Evolutionary conservation across 2,888 invertebrate species (phyloP).

Genomic region (Eretmocerus hayati): DNA sequence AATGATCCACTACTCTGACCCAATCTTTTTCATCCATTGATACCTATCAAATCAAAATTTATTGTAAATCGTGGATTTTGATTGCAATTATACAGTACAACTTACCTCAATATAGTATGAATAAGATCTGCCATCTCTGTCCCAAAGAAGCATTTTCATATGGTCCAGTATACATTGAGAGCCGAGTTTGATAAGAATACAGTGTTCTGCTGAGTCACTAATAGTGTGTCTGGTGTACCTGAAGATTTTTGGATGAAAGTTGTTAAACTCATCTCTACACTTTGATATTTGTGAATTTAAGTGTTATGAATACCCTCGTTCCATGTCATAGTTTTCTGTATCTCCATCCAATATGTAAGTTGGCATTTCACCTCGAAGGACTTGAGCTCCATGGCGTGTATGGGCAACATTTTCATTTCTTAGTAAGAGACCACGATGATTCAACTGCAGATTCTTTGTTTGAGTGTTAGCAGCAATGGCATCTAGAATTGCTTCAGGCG

Average conservation of each 20-base stretch:
- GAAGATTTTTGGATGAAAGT: too few relatives aligned
- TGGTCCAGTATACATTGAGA: slow-evolving; percentile 88
- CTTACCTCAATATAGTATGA: slow-evolving; percentile 76
- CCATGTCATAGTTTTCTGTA: slow-evolving; percentile 80
- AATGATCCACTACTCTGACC: slow-evolving; percentile 89
- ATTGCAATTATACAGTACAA: neutral
- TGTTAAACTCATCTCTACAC: too few relatives aligned
- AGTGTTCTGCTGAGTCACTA: slow-evolving; percentile 66
- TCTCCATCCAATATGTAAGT: slow-evolving; percentile 86
- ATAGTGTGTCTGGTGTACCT: slow-evolving; percentile 85
- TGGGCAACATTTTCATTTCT: slow-evolving; percentile 91
- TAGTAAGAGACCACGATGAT: slow-evolving; percentile 78
- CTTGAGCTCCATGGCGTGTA: slow-evolving; percentile 71
- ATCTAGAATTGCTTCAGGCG: slow-evolving; percentile 86
- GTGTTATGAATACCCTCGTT: slow-evolving; percentile 60
- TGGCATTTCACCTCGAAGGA: slow-evolving; percentile 84
- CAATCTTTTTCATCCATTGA: slow-evolving; percentile 94
- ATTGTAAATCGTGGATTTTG: neutral
- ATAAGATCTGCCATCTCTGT: slow-evolving; percentile 82
- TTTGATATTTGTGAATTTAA: neutral
- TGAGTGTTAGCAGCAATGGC: slow-evolving; percentile 85
- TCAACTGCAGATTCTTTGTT: slow-evolving; percentile 68
- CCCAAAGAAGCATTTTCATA: slow-evolving; percentile 88
- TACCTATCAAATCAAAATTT: slow-evolving; percentile 47
- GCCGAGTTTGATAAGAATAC: slow-evolving; percentile 79